Conservation (phyloP, 2,113 vertebrate genomes). For the Psophia crepitans region DNA sequence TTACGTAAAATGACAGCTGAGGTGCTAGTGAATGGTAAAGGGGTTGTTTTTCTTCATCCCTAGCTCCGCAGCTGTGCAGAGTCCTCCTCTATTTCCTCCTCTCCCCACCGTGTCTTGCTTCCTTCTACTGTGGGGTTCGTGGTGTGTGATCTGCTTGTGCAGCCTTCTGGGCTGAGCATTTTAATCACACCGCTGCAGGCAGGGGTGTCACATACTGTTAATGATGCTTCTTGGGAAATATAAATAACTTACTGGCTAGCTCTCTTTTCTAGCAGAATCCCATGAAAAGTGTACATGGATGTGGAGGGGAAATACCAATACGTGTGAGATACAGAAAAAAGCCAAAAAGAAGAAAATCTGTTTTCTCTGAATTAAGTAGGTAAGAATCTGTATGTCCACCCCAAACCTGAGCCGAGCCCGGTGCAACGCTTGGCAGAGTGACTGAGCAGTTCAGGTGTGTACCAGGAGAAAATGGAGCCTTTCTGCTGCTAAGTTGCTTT, state of each 20-base stretch:
- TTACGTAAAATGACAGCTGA: background rate
- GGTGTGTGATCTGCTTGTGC: no score
- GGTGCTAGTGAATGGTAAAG: background rate
- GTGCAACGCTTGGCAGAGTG: background rate
- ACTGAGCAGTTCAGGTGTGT: background rate
- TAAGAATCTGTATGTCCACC: background rate
- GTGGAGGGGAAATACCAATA: background rate
- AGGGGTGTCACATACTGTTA: background rate
- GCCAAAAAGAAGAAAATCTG: background rate
- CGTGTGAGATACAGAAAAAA: background rate
- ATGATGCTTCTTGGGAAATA: background rate
- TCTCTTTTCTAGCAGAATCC: background rate
- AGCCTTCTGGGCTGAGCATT: background rate
- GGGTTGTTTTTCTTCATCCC: background rate
- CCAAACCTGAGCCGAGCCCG: background rate
- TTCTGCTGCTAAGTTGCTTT: background rate
- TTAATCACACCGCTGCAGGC: background rate
- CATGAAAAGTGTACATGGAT: background rate
- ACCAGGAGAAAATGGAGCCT: background rate
- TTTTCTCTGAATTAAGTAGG: background rate
- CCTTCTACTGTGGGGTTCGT: background rate
- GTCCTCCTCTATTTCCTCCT: background rate
- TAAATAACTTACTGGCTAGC: background rate
- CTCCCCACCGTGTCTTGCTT: background rate
- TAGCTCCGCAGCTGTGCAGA: background rate